Conservation (phyloP, 1,140 invertebrate species). For the Eubasilissa regina region DNA sequence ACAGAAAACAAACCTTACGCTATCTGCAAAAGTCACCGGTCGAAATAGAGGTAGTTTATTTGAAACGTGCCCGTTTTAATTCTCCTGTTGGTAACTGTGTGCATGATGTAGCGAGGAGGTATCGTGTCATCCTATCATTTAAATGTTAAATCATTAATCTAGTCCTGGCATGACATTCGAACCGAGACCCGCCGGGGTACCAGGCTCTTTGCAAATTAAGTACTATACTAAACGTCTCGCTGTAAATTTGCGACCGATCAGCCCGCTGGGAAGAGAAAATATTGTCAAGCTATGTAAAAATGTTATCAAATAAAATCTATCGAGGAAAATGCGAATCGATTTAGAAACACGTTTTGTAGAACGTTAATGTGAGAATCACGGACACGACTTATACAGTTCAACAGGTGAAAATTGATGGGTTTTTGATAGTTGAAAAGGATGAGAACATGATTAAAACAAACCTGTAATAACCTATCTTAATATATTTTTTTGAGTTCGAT, state of each 20-base stretch:
- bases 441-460: too few relatives aligned
- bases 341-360: too few relatives aligned
- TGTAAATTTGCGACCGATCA: constrained; percentile 37
- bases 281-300: background rate
- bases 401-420: background rate
- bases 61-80: constrained; percentile 39
- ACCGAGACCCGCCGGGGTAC: constrained; percentile 40
- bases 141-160: constrained; percentile 59
- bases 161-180: constrained; percentile 48
- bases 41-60: constrained; percentile 27
- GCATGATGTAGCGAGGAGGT: constrained; percentile 44
- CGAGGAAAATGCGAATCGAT: background rate
- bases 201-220: constrained; percentile 46
- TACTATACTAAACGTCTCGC: constrained; percentile 36
- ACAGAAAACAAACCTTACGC: constrained; percentile 8
- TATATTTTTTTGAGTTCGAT: too few relatives aligned
- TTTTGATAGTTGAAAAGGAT: too few relatives aligned
- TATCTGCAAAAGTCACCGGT: constrained; percentile 15
- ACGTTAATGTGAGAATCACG: background rate
- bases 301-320: background rate
- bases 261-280: background rate
- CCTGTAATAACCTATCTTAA: too few relatives aligned
- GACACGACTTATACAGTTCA: background rate
- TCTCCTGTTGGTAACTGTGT: constrained; percentile 30
- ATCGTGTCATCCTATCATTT: constrained; percentile 58